A percentile compares a stretch with the other conserved stretches of the same genome.
These are phyloP conservation scores for Arenicola marina DNA, from an alignment of 2,888 invertebrate genomes.

Conservation along the genomic window DNA sequence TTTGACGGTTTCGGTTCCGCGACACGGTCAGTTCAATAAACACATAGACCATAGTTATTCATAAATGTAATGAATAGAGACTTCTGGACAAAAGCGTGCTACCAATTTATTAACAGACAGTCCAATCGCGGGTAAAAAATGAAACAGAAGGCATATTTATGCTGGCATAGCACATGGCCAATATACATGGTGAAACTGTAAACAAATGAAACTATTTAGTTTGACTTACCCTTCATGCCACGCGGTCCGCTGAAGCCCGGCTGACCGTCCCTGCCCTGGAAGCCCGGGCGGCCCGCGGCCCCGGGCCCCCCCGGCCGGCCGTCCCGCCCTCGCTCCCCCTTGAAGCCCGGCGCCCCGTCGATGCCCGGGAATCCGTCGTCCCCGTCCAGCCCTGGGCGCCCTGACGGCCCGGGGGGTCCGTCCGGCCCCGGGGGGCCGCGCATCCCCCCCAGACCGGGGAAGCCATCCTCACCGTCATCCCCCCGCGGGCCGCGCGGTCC, in stretches of 20 bases:
- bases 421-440: conserved; percentile 20
- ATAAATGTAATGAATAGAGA: no score
- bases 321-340: conserved; percentile 1
- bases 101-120: no score
- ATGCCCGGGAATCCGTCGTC: conserved; percentile 3
- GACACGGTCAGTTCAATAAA: no score
- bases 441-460: conserved; percentile 9
- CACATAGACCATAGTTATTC: no score
- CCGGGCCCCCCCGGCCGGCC: background rate
- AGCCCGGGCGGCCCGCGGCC: background rate
- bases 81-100: no score
- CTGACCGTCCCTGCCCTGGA: background rate
- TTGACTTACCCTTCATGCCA: background rate
- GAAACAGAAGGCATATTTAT: no score
- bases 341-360: conserved; percentile 24
- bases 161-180: no score
- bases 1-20: no score
- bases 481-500: conserved; percentile 17
- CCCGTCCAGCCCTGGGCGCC: conserved; percentile 21
- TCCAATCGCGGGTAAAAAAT: no score
- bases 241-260: background rate
- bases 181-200: background rate
- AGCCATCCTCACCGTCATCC: conserved; percentile 14
- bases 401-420: conserved; percentile 16
- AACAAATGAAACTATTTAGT: background rate